Conservation (phyloP, 2,113 vertebrate species). For the Hirundichthys speculiger region DNA sequence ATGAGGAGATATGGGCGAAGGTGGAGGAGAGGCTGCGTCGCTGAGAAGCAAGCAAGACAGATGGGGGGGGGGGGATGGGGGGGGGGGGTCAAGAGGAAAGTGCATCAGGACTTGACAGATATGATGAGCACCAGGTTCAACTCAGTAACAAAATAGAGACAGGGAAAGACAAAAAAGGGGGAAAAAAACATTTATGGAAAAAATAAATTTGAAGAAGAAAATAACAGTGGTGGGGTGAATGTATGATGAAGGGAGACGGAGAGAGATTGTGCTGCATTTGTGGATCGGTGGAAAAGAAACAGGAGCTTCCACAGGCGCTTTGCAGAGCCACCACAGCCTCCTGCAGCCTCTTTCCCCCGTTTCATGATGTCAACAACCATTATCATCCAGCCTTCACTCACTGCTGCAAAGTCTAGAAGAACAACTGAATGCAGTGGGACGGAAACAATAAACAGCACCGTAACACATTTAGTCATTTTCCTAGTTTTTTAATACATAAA, state of each 20-base stretch:
- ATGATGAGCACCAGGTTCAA: conserved; percentile 55
- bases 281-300: conserved; percentile 32
- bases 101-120: conserved; percentile 63
- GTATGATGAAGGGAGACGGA: conserved; percentile 45
- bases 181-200: conserved; percentile 54
- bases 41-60: conserved; percentile 58
- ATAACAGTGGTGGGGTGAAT: conserved; percentile 14
- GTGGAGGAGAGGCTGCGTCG: conserved; percentile 53
- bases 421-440: not conserved
- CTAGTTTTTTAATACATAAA: conserved; percentile 16
- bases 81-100: conserved; percentile 40
- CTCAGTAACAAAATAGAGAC: conserved; percentile 51
- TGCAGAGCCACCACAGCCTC: conserved; percentile 67
- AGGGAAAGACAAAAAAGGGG: conserved; percentile 13
- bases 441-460: conserved; percentile 9
- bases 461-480: not conserved
- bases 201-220: conserved; percentile 40
- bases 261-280: conserved; percentile 34
- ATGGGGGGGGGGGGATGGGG: conserved; percentile 54
- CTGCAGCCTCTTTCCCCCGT: no score
- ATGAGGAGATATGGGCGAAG: conserved; percentile 67
- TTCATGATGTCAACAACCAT: conserved; percentile 64
- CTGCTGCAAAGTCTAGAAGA: conserved; percentile 9
- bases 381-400: conserved; percentile 32
- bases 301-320: conserved; percentile 66